A percentile compares a stretch with the other conserved stretches of the same genome.
These are phyloP conservation scores for Folsomia candida DNA, from an alignment of 2,888 invertebrate genomes.

Conservation along the genomic window DNA sequence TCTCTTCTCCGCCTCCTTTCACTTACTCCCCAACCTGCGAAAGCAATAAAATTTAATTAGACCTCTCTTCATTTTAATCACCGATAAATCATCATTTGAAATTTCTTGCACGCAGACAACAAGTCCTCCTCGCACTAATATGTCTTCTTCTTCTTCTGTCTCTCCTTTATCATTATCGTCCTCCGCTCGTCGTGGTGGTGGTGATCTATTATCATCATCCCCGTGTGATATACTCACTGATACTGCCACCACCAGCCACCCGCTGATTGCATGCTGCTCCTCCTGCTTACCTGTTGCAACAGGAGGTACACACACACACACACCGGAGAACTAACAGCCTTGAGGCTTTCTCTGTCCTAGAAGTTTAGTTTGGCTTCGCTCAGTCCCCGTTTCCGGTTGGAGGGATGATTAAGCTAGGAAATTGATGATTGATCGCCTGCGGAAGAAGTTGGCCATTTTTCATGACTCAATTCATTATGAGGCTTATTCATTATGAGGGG, in stretches of 20 bases:
- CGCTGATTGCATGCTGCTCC: too few species aligned
- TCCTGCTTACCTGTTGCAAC: too few species aligned
- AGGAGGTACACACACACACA: background rate
- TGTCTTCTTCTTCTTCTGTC: too few species aligned
- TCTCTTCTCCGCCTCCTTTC: conserved; percentile 3
- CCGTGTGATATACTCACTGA: too few species aligned
- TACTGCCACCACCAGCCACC: too few species aligned
- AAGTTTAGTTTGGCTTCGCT: background rate
- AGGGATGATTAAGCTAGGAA: background rate
- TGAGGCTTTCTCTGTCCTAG: background rate
- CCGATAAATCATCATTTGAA: background rate
- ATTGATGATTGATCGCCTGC: conserved; percentile 25
- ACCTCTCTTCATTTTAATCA: background rate
- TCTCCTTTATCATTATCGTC: background rate
- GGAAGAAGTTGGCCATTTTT: conserved; percentile 16
- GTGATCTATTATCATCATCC: too few species aligned
- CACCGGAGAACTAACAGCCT: background rate
- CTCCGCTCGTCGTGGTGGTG: background rate
- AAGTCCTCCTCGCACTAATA: too few species aligned
- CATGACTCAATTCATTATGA: conserved; percentile 17
- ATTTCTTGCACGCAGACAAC: too few species aligned
- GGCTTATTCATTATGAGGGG: background rate
- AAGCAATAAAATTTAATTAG: conserved; percentile 8
- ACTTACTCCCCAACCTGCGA: conserved; percentile 3
- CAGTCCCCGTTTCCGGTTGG: background rate